Conservation (phyloP, 2,113 vertebrate genomes). For the Toxotes chatareus region DNA sequence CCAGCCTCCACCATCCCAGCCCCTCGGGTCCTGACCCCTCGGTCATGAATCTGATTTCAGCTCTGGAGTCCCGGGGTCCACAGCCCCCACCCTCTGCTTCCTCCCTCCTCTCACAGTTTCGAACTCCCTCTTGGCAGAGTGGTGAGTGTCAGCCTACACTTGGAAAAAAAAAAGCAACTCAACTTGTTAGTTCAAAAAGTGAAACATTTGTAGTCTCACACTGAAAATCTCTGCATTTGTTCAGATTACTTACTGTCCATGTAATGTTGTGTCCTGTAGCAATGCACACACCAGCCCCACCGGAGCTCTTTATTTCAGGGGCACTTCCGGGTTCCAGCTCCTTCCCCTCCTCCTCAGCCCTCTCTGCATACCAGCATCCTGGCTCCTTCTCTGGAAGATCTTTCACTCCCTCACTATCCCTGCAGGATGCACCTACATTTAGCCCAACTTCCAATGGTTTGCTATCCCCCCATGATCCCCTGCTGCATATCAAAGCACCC, state of each 20-base stretch:
- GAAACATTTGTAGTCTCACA: not conserved
- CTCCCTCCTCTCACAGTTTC: constrained; percentile 93
- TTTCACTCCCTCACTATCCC: constrained; percentile 89
- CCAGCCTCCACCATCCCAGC: constrained; percentile 90
- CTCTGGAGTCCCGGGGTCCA: constrained; percentile 91
- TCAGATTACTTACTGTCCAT: constrained; percentile 33
- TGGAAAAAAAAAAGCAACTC: not conserved
- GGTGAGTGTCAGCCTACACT: constrained; percentile 78
- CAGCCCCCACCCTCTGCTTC: constrained; percentile 91
- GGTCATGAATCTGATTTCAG: constrained; percentile 95
- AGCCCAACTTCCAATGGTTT: constrained; percentile 89
- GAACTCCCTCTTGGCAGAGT: constrained; percentile 93
- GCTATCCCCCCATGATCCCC: constrained; percentile 87
- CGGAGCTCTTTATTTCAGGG: constrained; percentile 93
- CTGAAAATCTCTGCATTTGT: not conserved
- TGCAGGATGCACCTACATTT: constrained; percentile 91
- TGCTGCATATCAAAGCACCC: constrained; percentile 87
- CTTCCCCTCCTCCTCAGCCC: constrained; percentile 90
- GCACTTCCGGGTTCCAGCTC: constrained; percentile 90
- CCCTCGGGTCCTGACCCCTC: constrained; percentile 89
- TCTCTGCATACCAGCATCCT: constrained; percentile 93
- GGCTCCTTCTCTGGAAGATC: constrained; percentile 91
- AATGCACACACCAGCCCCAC: constrained; percentile 92
- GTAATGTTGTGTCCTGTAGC: constrained; percentile 81
- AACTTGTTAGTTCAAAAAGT: not conserved